These are phyloP conservation scores for Theropithecus gelada DNA, from an alignment of 2,113 vertebrate genomes.

Conservation along the genomic window DNA sequence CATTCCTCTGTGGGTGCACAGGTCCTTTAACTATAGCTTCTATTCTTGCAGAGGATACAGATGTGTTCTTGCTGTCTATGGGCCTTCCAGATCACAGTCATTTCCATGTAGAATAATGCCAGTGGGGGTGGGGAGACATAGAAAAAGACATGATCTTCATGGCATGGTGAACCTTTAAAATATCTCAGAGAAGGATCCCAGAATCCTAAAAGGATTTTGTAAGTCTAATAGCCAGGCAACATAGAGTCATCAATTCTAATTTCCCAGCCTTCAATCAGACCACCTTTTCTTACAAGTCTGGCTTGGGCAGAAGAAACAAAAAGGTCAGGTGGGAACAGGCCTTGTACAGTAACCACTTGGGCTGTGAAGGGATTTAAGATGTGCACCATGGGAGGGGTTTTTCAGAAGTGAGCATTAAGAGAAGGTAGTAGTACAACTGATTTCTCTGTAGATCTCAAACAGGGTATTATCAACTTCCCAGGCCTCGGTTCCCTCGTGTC, in stretches of 20 bases:
- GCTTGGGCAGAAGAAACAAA: neutral
- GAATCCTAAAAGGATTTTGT: neutral
- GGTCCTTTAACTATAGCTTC: neutral
- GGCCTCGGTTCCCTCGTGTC: fast-evolving
- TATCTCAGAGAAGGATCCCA: neutral
- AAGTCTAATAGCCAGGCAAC: neutral
- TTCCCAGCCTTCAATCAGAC: neutral
- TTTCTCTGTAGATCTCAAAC: no score
- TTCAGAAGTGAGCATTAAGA: neutral
- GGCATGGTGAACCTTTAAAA: neutral
- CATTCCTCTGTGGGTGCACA: neutral
- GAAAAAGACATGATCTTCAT: neutral
- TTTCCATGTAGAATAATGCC: neutral
- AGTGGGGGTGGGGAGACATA: fast-evolving
- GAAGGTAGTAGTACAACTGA: fast-evolving
- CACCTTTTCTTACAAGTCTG: neutral
- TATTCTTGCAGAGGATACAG: neutral
- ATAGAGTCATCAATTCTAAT: no score
- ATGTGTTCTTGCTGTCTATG: neutral
- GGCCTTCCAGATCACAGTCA: neutral
- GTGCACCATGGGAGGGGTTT: fast-evolving
- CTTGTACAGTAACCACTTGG: neutral
- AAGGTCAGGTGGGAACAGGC: neutral
- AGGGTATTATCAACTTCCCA: fast-evolving
- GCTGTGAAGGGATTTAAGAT: no score